Base-by-base conservation (phyloP, 2,888 invertebrate genomes). In the Belgica antarctica region DNA sequence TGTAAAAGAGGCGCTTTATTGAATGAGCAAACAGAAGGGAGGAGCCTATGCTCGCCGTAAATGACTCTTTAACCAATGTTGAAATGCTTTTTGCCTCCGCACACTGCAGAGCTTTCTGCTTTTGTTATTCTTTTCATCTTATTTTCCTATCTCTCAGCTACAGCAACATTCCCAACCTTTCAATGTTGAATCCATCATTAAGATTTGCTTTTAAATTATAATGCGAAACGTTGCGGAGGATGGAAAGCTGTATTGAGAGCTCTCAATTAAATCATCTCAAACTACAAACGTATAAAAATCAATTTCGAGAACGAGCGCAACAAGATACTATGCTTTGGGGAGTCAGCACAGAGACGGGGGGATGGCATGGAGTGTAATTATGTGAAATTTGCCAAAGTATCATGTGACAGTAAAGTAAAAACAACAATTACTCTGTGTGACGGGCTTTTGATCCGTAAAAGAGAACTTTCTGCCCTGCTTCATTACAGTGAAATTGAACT, bases 1-100 rank as follows among this genome's bases (percentile, higher is more conserved):
- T 68, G 68, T 68, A 68, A 68, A 68, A 68, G 68, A 68, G 68
- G 68, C 68, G 52, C 68, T 68, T 68, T 68, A 68, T 68, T 68
- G 68, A 68, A 68, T 68, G 68, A 68, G 57, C 68, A 68, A 68
- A 68, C 68, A 68, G 27, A 68, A 68, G 57, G 68, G 68, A 68
- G 68, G 68, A 68, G 68, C 68, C 57, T 68, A 68, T 68, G 68
- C 68, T 68, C 34, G 19, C 68, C 57, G 52, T 68, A 68, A 52
- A 68, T 68, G 68, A 68, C 57, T 68, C 68, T 68, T 68, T 68
- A 68, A 68, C 68, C 68, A 68, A 68, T 68, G 57, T 68, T 65
- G 65, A 65, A 65, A 65, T 59, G 59, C 59, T 59, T 27, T 59
- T 27, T 59, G 17, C 12, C 59, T 59, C 59, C n/a, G 25, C 8